These are phyloP conservation scores for Portunus trituberculatus DNA, from an alignment of 1,140 invertebrate genomes.

Conservation along the genomic window DNA sequence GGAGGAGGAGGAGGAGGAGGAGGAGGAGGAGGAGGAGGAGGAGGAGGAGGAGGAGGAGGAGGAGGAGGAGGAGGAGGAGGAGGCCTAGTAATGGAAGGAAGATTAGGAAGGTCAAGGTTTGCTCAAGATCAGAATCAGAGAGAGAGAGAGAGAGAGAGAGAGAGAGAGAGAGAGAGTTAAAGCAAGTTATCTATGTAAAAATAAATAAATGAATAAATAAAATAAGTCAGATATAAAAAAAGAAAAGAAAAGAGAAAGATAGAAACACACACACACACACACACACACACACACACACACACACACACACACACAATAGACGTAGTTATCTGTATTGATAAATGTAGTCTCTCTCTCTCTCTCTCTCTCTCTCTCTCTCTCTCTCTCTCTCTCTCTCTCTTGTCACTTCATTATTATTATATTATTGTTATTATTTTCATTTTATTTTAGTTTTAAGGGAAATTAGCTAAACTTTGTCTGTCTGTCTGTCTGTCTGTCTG, in stretches of 20 bases:
- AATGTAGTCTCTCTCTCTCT: no score
- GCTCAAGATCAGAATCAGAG: no score
- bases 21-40: neutral
- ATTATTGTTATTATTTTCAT: no score
- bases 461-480: no score
- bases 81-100: neutral
- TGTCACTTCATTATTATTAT: no score
- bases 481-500: no score
- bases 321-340: no score
- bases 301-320: no score
- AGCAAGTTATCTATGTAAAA: neutral
- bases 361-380: no score
- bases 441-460: no score
- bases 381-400: no score
- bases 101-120: neutral
- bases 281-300: slow-evolving; percentile 2
- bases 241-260: neutral
- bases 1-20: neutral
- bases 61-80: neutral
- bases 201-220: neutral
- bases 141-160: slow-evolving; percentile 54
- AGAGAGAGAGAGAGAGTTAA: slow-evolving; percentile 57
- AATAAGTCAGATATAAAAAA: neutral
- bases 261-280: neutral
- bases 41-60: neutral